These are phyloP conservation scores for Tribolium castaneum DNA, from an alignment of 1,140 invertebrate species.

Conservation along the genomic window DNA sequence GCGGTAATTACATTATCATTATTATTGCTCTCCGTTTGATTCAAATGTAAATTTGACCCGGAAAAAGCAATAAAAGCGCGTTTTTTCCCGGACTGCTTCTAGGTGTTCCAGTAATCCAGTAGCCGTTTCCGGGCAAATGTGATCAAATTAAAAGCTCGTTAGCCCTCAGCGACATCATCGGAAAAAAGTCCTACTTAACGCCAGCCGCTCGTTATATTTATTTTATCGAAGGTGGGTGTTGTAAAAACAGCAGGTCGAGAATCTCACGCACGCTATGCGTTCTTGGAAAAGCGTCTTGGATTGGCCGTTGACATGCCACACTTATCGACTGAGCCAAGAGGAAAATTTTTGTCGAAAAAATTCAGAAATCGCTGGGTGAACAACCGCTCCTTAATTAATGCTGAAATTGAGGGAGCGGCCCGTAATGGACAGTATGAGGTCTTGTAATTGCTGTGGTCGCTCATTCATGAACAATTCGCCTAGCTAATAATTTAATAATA, in stretches of 20 bases:
- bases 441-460: conserved; percentile 37
- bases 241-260: conserved; percentile 12
- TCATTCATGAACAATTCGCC: conserved; percentile 49
- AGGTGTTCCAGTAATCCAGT: background rate
- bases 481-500: conserved; percentile 56
- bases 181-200: background rate
- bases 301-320: conserved; percentile 7
- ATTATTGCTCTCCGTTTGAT: background rate
- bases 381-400: conserved; percentile 26
- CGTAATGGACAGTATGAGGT: conserved; percentile 38
- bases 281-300: background rate
- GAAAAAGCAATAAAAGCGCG: background rate
- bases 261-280: conserved; percentile 10
- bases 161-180: background rate
- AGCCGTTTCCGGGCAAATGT: background rate
- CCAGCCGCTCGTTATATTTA: background rate
- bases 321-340: background rate
- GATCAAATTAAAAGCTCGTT: conserved; percentile 8
- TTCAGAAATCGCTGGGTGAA: conserved; percentile 4
- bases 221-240: conserved; percentile 19
- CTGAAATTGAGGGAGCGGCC: conserved; percentile 21
- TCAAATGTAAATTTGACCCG: background rate
- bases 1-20: background rate
- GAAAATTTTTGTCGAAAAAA: background rate
- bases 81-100: background rate